Evolutionary conservation across 2,888 invertebrate genomes (phyloP).

Genomic region (Colostygia pectinataria): DNA sequence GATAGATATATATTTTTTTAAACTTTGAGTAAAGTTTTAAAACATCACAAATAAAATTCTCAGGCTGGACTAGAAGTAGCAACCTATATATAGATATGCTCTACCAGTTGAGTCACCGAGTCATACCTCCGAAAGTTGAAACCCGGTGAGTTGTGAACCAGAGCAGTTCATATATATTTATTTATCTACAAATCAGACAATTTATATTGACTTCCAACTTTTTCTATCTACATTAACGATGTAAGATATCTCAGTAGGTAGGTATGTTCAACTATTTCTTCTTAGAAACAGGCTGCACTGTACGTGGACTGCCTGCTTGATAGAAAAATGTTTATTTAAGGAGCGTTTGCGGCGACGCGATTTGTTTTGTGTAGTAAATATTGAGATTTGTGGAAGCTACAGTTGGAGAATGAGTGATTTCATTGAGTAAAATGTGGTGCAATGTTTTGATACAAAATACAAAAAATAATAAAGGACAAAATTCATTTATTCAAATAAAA

Average conservation of each 20-base stretch:
- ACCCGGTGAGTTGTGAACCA: no score
- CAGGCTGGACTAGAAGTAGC: no score
- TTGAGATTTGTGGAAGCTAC: conserved; percentile 30
- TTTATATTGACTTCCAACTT: no score
- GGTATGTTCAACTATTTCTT: conserved; percentile 43
- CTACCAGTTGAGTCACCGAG: no score
- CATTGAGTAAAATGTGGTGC: conserved; percentile 11
- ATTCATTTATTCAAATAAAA: no score
- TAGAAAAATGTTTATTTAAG: conserved; percentile 47
- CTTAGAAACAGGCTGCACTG: conserved; percentile 50
- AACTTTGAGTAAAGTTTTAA: no score
- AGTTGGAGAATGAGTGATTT: conserved; percentile 29
- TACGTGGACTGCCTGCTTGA: conserved; percentile 56
- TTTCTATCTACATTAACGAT: conserved; percentile 35
- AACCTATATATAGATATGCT: no score
- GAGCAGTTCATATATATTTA: not conserved
- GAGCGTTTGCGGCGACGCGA: conserved; percentile 31
- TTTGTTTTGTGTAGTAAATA: conserved; percentile 29
- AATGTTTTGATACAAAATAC: not conserved
- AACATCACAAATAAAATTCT: no score
- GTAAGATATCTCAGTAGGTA: conserved; percentile 25
- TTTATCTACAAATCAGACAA: no score
- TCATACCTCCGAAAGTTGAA: no score
- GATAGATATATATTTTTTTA: no score
- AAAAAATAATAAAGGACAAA: no score